Evolutionary conservation across 2,113 vertebrate species (phyloP), one percentile per base, ranked within the genome.

Genomic region (Phainopepla nitens): DNA sequence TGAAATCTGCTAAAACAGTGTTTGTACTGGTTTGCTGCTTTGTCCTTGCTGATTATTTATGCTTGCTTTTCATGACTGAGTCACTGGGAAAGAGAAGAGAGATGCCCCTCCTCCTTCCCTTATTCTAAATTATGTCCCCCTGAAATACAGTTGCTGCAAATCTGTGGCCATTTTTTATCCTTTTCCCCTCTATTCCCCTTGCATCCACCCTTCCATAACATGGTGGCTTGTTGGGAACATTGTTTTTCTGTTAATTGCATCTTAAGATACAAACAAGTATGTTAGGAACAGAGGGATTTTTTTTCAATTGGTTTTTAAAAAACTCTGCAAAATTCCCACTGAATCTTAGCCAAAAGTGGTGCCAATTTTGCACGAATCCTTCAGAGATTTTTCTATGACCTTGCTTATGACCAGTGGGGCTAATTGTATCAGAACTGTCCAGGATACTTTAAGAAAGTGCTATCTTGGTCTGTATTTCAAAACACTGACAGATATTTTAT

Each of bases 401-500:
- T 82, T 94, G 82, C 80, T 60, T 95, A 54, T 90, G 97, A 98
- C 96, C 96, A 93, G 31, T 83, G 70, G 80, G 65, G 92, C 87
- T 97, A 96, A 96, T 95, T 96, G 95, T 96, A 94, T 89, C 89
- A 97, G 96, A 96, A 95, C 91, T 97, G 71, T 97, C 89, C 83
- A 94, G 91, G 81, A 80, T 90, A 95, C 89, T 98, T 96, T 95
- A 93, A 90, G 88, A 92, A 97, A 97, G 94, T 98, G 97, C 97
- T 97, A 95, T 98, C 96, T 98, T 96, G 57, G 86, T 97, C 95
- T 60, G 53, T 97, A 98, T 98, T 98, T 98, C 97, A 98, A 97
- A 98, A 98, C 97, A 98, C 87, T 97, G 96, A 94, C 97, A 97
- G 98, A 98, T 98, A 98, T 95, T 98, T 98, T 98, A 93, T 98